Conservation (phyloP, 35 echinoderm and acorn worm genomes). For the Ophioderma brevispina region DNA sequence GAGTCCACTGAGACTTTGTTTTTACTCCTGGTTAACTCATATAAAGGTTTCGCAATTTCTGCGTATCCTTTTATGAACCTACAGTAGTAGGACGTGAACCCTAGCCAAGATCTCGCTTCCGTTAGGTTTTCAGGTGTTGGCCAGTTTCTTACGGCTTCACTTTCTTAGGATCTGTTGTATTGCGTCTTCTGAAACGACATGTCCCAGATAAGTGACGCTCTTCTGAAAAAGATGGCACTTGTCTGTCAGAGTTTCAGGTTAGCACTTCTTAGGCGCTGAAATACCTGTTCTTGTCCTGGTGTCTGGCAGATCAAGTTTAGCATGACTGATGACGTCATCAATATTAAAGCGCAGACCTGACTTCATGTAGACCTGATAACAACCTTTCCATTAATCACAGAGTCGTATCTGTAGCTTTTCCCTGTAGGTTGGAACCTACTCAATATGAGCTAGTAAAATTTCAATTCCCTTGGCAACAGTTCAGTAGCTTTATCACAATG, state of each 20-base stretch:
- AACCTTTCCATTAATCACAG: too few relatives aligned
- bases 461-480: too few relatives aligned
- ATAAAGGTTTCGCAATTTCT: slow-evolving; percentile 11
- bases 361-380: neutral
- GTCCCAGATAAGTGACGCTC: neutral
- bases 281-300: neutral
- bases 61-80: slow-evolving; percentile 46
- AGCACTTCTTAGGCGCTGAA: neutral
- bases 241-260: neutral
- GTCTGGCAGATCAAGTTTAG: too few relatives aligned
- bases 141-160: slow-evolving; percentile 42
- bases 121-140: slow-evolving; percentile 38
- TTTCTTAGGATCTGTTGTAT: slow-evolving; percentile 30
- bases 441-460: too few relatives aligned
- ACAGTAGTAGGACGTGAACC: slow-evolving; percentile 52
- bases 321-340: neutral
- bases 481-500: too few relatives aligned
- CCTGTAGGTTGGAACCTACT: too few relatives aligned
- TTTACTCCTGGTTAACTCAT: neutral
- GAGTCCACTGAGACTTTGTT: neutral
- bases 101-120: slow-evolving; percentile 54
- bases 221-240: neutral
- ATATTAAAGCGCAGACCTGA: neutral
- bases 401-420: too few relatives aligned
- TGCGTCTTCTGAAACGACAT: neutral